Base-by-base conservation (phyloP, 2,888 invertebrate species). In the Hybos culiciformis region DNA sequence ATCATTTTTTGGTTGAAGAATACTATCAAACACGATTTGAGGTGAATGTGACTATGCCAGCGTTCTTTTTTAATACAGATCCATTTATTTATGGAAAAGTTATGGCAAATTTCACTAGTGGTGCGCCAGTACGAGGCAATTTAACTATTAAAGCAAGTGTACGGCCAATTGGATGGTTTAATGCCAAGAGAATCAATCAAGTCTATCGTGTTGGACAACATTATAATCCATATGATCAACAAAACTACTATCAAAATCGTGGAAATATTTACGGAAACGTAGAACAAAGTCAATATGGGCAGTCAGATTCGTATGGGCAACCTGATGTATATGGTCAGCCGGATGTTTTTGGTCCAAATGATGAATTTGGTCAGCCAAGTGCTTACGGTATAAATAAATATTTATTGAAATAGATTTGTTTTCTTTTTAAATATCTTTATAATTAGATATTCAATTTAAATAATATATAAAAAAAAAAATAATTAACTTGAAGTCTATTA, bases 21-120 rank as follows among this genome's bases (percentile, higher is more conserved):
- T 94, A 92, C 67, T 93, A 92, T 65, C 91, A 91, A 65, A 91
- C 92, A 1, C 73, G 92, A 53, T 93, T 87, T 61, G 93, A 94
- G 72, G 81, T 81, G 33, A 94, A 94, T 65, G 91, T 96, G 0
- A 92, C 91, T 0, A 91, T 93, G 83, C 88, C 93, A 0, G 84
- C 92, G 1, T 92, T 91, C 64, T 86, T 94, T 69, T 84, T 92
- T 62, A 85, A 84, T 56, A 83, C 83, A 18, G 90, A 91, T 54
- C 77, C 72, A 9, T 90, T 70, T 57, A 79, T 96, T 57, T 75
- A 80, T 57, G 96, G 94, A 0, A 76, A 80, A 2, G 76, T 96
- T 3, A 83, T 87, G 77, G 93, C 94, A 0, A 96, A 96, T 75
- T 93, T 92, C 60, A 93, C 93, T 2, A 91, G 88, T 46, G 94